Conservation (phyloP, 2,797 vertebrate species). For the Podarcis lilfordi region DNA sequence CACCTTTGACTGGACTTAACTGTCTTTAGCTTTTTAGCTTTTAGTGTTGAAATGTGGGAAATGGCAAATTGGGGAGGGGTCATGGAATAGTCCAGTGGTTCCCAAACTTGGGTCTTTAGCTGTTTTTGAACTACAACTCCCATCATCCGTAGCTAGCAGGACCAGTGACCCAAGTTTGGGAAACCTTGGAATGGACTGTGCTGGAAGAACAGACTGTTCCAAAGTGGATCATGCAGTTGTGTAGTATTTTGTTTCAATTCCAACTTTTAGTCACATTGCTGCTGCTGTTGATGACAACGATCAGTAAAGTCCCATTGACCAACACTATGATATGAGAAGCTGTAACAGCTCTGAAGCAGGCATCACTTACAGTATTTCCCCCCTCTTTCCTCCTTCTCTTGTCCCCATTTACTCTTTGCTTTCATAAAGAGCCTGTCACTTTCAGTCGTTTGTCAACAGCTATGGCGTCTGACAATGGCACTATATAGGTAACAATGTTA, state of each 20-base stretch:
- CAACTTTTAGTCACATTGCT: too few relatives aligned
- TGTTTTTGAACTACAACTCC: too few relatives aligned
- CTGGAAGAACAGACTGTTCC: background rate
- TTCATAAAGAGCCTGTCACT: background rate
- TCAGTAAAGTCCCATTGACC: background rate
- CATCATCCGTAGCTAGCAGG: too few relatives aligned
- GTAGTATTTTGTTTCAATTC: background rate
- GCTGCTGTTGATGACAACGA: background rate
- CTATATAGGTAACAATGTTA: conserved; percentile 9
- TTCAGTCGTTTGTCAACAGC: conserved; percentile 18
- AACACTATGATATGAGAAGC: background rate
- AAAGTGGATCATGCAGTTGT: background rate
- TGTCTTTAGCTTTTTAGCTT: too few relatives aligned
- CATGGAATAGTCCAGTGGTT: too few relatives aligned
- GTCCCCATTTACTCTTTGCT: background rate
- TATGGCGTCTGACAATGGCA: conserved; percentile 9
- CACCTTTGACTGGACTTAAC: too few relatives aligned
- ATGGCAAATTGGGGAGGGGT: too few relatives aligned
- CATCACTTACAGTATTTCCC: background rate
- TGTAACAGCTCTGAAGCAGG: background rate
- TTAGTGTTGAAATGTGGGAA: too few relatives aligned
- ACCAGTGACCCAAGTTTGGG: too few relatives aligned
- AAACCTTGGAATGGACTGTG: background rate
- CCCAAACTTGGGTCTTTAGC: too few relatives aligned
- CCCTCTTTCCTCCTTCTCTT: conserved; percentile 2